Evolutionary conservation across 2,113 vertebrate species (phyloP).

Genomic region (Zapus hudsonius): DNA sequence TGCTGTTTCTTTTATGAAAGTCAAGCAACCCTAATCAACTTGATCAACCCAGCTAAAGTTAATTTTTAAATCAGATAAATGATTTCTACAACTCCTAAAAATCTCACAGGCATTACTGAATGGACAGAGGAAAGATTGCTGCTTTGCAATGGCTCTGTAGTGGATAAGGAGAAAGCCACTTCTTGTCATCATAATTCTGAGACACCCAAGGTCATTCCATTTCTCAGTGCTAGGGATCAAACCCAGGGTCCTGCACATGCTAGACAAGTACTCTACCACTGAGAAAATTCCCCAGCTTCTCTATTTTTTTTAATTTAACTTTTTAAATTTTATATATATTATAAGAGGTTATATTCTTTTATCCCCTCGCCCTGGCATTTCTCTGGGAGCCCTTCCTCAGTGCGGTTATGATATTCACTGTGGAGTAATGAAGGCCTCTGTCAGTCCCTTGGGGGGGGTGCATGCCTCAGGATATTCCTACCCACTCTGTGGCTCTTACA

Average conservation of each 20-base stretch:
- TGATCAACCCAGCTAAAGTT: not conserved
- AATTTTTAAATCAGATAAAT: not conserved
- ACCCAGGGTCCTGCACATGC: not conserved
- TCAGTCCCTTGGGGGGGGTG: too few relatives aligned
- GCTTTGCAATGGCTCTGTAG: not conserved
- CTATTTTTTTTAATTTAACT: too few relatives aligned
- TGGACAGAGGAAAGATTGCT: not conserved
- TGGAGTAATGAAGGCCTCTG: too few relatives aligned
- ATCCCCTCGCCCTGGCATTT: too few relatives aligned
- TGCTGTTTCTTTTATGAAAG: not conserved
- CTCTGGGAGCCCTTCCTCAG: too few relatives aligned
- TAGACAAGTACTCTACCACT: not conserved
- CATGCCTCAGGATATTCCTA: too few relatives aligned
- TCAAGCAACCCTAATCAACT: constrained; percentile 6
- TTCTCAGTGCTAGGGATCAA: not conserved
- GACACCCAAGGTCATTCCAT: not conserved
- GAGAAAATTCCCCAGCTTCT: not conserved
- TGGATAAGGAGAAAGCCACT: not conserved
- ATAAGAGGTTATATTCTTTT: too few relatives aligned
- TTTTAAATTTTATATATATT: too few relatives aligned
- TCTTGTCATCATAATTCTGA: not conserved
- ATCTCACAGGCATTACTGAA: not conserved
- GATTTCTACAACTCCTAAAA: not conserved
- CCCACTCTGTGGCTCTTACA: too few relatives aligned
- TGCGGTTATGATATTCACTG: too few relatives aligned